Percentiles rank a stretch among this genome's conserved stretches.
phyloP scores from a whole-genome alignment of 2,797 vertebrate species.

The Dendrocincla tyrannina region DNA sequence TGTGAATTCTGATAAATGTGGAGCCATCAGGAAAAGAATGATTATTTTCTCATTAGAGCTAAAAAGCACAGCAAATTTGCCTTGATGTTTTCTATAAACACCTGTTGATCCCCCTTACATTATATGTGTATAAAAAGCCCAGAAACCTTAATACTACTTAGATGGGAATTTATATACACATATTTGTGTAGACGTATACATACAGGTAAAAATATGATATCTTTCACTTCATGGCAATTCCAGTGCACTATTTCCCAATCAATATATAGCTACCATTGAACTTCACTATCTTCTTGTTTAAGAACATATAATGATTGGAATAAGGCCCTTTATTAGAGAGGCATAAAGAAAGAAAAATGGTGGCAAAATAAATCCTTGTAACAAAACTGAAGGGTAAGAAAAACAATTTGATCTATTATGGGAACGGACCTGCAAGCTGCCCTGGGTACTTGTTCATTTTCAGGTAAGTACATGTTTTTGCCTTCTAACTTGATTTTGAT shows the following conservation, averaged over 20 bases:
- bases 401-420: background rate
- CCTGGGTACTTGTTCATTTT: background rate
- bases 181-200: background rate
- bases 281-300: background rate
- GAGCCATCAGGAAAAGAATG: background rate
- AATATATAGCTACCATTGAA: background rate
- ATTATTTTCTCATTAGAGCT: background rate
- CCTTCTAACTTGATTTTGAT: background rate
- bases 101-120: background rate
- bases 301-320: background rate
- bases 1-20: background rate
- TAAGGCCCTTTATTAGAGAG: background rate
- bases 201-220: background rate
- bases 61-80: background rate
- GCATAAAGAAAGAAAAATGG: background rate
- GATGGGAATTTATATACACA: background rate
- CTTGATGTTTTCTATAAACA: background rate
- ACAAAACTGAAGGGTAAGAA: background rate
- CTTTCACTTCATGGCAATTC: background rate
- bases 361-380: background rate
- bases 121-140: background rate
- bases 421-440: background rate
- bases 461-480: background rate
- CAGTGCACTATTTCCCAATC: background rate
- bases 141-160: background rate